Base-by-base conservation (phyloP, 2,113 vertebrate genomes). In the Rhea pennata region DNA sequence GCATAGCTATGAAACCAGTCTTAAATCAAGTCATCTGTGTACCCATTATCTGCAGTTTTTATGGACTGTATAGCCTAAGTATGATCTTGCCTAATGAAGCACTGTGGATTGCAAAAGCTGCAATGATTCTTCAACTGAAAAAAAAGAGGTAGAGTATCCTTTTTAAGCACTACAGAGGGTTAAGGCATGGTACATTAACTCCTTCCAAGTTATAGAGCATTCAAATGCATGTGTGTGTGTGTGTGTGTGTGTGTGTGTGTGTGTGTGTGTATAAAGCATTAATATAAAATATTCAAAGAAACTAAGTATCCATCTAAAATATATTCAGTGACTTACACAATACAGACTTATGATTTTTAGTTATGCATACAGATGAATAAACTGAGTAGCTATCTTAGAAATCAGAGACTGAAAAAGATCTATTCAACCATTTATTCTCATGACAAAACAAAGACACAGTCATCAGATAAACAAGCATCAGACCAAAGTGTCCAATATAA, bases 141-240 rank as follows among this genome's bases (percentile, higher is more conserved):
- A 33, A 61, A 40, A 6, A 77, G 33, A 46, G 14, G 53, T 65
- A 74, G 64, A 83, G 74, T 40, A 59, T 5, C 20, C 33, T 69
- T 66, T 58, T 77, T 50, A 80, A 44, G 62, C 29, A 54, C 40
- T 66, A 74, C 29, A 42, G 59, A 70, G 29, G n/a, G 15, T 66
- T 46, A 54, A 62, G 51, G 56, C 16, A 71, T 0, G 0, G 6
- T 80, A 33, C 58, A 22, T 51, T 1, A 31, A 29, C 66, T 67
- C n/a, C 12, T 58, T 76, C 64, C 31, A 51, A 46, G 40, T 29
- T 36, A 71, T 27, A 59, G 24, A 61, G 67, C 9, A 33, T 22
- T 80, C 13, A 59, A 74, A 48, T 26, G 36, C 36, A 36, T 36
- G 6, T 36, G 6, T 36, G 36, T 36, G 36, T 36, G 36, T 36